These are phyloP conservation scores for Macropus fuliginosus DNA, from an alignment of 2,797 vertebrate genomes.

Conservation along the genomic window DNA sequence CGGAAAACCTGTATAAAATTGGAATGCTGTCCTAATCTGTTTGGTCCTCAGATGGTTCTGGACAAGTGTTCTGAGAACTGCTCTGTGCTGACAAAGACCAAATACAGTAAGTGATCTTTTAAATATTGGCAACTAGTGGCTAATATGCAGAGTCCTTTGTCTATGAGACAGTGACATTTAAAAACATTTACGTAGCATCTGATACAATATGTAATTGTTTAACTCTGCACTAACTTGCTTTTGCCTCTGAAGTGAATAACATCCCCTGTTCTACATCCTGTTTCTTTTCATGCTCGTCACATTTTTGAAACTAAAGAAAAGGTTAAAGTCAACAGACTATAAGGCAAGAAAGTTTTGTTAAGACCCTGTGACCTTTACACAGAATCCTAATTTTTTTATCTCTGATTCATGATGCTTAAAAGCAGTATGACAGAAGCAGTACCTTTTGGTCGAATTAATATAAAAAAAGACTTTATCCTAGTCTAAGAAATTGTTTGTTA, in stretches of 20 bases:
- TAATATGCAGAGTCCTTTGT: conserved; percentile 30
- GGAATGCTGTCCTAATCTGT: conserved; percentile 98
- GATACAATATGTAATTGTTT: background rate
- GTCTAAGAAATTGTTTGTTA: conserved; percentile 38
- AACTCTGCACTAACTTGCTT: background rate
- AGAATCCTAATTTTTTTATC: conserved; percentile 38
- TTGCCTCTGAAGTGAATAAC: background rate
- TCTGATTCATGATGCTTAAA: conserved; percentile 23
- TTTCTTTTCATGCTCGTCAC: background rate
- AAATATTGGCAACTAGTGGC: conserved; percentile 37
- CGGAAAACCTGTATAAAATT: conserved; percentile 97
- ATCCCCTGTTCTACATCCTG: conserved; percentile 6
- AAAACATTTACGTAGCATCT: background rate
- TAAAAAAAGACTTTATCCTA: conserved; percentile 21
- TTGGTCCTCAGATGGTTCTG: conserved; percentile 96
- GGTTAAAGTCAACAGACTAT: background rate
- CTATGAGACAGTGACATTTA: conserved; percentile 13
- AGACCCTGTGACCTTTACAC: conserved; percentile 13
- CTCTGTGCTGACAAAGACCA: conserved; percentile 99
- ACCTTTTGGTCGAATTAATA: conserved; percentile 3
- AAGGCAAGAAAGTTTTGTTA: conserved; percentile 10
- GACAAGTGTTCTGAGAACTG: conserved; percentile 98
- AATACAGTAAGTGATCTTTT: conserved; percentile 93
- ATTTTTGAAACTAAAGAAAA: conserved; percentile 22
- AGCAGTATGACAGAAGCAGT: background rate